These are phyloP conservation scores for Pedionomus torquatus DNA, from an alignment of 2,113 vertebrate genomes.

Conservation along the genomic window DNA sequence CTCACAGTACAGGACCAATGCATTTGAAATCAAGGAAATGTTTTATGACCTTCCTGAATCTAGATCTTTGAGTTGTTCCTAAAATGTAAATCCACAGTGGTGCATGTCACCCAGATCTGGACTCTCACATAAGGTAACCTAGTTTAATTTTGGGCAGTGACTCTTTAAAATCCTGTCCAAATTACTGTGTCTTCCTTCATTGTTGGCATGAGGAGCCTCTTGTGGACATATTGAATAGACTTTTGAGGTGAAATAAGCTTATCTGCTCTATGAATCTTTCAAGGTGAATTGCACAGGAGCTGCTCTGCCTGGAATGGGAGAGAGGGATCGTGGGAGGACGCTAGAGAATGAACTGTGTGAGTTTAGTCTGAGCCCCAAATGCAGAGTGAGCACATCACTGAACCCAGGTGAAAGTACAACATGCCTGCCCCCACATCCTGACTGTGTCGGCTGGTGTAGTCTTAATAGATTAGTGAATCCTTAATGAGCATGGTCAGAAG, in stretches of 20 bases:
- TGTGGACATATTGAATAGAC: accelerated
- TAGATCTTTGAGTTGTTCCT: not conserved
- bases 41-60: not conserved
- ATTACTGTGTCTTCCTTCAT: not conserved
- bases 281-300: not conserved
- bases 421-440: not conserved
- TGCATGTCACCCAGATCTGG: not conserved
- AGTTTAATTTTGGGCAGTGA: not conserved
- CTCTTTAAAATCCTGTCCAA: not conserved
- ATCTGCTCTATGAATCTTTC: not conserved
- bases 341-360: not conserved
- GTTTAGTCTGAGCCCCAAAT: not conserved
- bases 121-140: not conserved
- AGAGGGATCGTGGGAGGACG: not conserved
- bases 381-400: not conserved
- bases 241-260: not conserved
- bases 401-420: not conserved
- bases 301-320: not conserved
- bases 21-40: not conserved
- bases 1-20: not conserved
- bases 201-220: not conserved
- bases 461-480: not conserved
- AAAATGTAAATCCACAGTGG: not conserved
- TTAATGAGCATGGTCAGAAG: conserved; percentile 2
- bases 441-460: not conserved